Conservation (phyloP, 23 tunicate species). For the Halocynthia roretzi region DNA sequence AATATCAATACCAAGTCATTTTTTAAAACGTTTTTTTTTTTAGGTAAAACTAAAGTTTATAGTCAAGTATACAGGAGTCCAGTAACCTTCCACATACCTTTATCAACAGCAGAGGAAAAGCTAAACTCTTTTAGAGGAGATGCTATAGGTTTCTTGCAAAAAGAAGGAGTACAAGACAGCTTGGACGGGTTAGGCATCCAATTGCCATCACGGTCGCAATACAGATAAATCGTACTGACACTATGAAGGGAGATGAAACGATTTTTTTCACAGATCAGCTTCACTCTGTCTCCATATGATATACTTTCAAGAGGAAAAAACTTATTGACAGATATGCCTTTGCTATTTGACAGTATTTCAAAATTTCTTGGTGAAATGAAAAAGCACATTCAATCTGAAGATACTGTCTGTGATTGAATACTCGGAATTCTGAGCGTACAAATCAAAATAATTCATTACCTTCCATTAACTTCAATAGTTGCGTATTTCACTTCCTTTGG, state of each 20-base stretch:
- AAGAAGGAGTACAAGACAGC: constrained; percentile 10
- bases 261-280: constrained; percentile 3
- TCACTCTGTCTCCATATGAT: background rate
- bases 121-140: background rate
- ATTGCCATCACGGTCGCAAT: constrained; percentile 16
- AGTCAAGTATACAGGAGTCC: background rate
- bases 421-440: background rate
- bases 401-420: too few relatives aligned
- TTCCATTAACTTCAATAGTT: constrained; percentile 6
- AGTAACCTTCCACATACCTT: too few relatives aligned
- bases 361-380: too few relatives aligned
- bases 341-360: background rate
- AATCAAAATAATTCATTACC: constrained; percentile 17
- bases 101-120: too few relatives aligned
- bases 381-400: too few relatives aligned
- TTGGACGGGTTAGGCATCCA: constrained; percentile 42
- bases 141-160: constrained; percentile 27
- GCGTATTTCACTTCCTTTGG: constrained; percentile 28
- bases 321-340: background rate
- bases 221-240: background rate
- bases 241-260: constrained; percentile 3
- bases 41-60: background rate
- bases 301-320: background rate
- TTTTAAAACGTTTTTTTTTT: background rate
- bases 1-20: background rate